A percentile compares a stretch with the other conserved stretches of the same genome.
These are phyloP conservation scores for Gryon sp. DNA, from an alignment of 1,140 invertebrate species.

Conservation along the genomic window DNA sequence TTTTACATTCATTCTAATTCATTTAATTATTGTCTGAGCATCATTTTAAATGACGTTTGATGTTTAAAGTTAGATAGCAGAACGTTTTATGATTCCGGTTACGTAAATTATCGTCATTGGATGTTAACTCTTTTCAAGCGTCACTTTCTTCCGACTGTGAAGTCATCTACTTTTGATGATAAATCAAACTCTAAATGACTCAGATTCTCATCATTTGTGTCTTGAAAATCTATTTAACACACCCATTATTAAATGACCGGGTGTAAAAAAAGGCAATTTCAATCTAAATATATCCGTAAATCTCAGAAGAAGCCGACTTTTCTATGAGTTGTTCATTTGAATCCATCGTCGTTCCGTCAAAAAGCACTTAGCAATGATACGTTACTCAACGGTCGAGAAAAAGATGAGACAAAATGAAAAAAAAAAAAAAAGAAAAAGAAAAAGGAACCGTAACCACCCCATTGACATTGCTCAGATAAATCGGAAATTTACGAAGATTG, in stretches of 20 bases:
- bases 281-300: slow-evolving; percentile 35
- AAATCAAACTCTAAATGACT: slow-evolving; percentile 22
- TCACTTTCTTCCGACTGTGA: background rate
- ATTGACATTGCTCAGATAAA: slow-evolving; percentile 24
- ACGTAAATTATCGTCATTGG: slow-evolving; percentile 48
- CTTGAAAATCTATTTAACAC: background rate
- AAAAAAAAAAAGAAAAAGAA: slow-evolving; percentile 5
- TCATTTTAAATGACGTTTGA: slow-evolving; percentile 52
- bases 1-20: slow-evolving; percentile 50
- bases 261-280: background rate
- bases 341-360: slow-evolving; percentile 55
- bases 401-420: slow-evolving; percentile 2
- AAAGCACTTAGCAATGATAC: slow-evolving; percentile 57
- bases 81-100: slow-evolving; percentile 50
- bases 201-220: no score
- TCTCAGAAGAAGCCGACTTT: slow-evolving; percentile 18
- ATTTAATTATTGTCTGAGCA: slow-evolving; percentile 61
- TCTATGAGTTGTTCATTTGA: slow-evolving; percentile 43
- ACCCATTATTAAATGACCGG: slow-evolving; percentile 4
- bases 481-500: slow-evolving; percentile 21
- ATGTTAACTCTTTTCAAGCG: slow-evolving; percentile 41
- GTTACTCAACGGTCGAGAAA: slow-evolving; percentile 1
- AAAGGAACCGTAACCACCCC: slow-evolving; percentile 14
- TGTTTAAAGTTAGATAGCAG: slow-evolving; percentile 55
- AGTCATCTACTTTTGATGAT: slow-evolving; percentile 6